Evolutionary conservation across 2,888 invertebrate genomes (phyloP), one percentile per base, ranked within the genome.

Genomic region (Pyrocoelia pectoralis): DNA sequence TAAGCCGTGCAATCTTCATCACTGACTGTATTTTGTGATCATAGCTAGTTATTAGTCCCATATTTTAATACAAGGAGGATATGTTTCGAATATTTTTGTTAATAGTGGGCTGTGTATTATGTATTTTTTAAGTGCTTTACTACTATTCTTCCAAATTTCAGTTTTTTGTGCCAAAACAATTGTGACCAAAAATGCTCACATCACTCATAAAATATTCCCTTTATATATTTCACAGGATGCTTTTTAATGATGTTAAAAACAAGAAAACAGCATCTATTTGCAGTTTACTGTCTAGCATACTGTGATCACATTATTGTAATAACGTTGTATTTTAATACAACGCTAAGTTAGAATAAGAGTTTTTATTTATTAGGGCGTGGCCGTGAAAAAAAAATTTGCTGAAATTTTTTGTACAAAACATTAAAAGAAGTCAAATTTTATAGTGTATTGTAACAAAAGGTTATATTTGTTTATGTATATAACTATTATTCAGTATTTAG

Each of bases 251-350:
- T 48, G 28, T 56, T 65, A 12, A 54, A 33, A 56, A 29, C 40
- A 50, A 56, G 4, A 38, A 43, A 60, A 61, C 60, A 54, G 56
- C 60, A 56, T 61, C 12, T 52, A 61, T 46, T 64, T 64, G 56
- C 64, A 52, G 61, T 65, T 65, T 61, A 56, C 65, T 61, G 60
- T 24, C 4, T 72, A 71, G 73, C 74, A 77, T 73, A 76, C 77
- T 79, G 79, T 79, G 79, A 79, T 79, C 76, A 77, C 76, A 65
- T 75, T 70, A 71, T 70, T 68, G 57, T 66, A 65, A 66, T 64
- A 75, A 71, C 69, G 70, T 71, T 76, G 76, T 75, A 74, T 73
- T 33, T n/a, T 73, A 71, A 72, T 68, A 73, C 70, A 71, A 60
- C 56, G 54, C 52, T 64, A 64, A 64, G 52, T 24, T 64, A 64